Base-by-base conservation (phyloP, 2,113 vertebrate species). In the Rhinolophus ferrumequinum region DNA sequence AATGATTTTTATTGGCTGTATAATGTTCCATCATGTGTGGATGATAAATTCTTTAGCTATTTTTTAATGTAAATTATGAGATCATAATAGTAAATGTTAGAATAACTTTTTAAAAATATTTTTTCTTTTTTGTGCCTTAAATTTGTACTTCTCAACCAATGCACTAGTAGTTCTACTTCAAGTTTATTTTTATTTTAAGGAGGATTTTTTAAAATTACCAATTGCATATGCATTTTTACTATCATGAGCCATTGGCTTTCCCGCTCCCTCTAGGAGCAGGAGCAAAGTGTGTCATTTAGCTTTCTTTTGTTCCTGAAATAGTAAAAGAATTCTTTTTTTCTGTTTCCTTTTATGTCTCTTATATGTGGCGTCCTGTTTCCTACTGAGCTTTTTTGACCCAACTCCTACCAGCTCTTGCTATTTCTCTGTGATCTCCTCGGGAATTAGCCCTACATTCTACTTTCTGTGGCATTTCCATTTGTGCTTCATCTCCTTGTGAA, bases 241-340 rank as follows among this genome's bases (percentile, higher is more conserved):
- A 70, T 89, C 66, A 69, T 50, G 75, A 79, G 67, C 60, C 85
- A 35, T 58, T 89, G 62, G 67, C 76, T 81, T 83, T 90, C 35
- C 62, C 15, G 91, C 14, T 82, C n/a, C 8, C 5, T 60, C 47
- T 86, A 70, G 72, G 72, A 60, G 67, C 96, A 93, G 60, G 70
- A 94, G 92, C 86, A 89, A 96, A 97, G 62, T 95, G 35, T 96
- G 85, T 80, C 97, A 93, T 95, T 97, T 97, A 93, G 92, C 90
- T 95, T 75, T 96, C 94, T 95, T 95, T 97, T 95, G 92, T 97
- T 97, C 97, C 96, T 98, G 93, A 97, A 97, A 98, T 98, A 97
- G 97, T 95, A 90, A 96, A 96, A 95, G 86, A 88, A 86, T 77
- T 93, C 93, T 97, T 73, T 96, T 95, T 96, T 93, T 83, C 94